Evolutionary conservation across 2,797 vertebrate genomes (phyloP).

Genomic region (Amblyraja radiata): DNA sequence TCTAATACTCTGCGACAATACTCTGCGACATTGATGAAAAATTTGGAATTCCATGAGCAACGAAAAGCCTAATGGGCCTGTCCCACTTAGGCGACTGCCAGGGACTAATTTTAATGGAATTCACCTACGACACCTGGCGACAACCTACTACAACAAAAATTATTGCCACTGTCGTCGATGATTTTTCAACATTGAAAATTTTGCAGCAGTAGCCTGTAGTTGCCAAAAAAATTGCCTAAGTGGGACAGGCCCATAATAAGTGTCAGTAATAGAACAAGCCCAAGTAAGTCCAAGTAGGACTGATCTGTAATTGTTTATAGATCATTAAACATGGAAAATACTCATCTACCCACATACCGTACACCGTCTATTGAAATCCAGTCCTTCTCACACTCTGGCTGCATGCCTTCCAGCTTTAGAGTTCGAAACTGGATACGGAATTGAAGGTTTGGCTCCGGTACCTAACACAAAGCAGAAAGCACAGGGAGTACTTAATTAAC

Average conservation of each 20-base stretch:
- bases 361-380: slow-evolving; percentile 22
- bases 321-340: not conserved
- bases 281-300: not conserved
- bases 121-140: too few relatives aligned
- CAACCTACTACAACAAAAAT: too few relatives aligned
- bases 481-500: not conserved
- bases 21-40: not conserved
- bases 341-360: not conserved
- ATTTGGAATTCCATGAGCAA: not conserved
- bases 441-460: not conserved
- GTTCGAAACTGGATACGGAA: slow-evolving; percentile 12
- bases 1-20: too few relatives aligned
- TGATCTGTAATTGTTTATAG: too few relatives aligned
- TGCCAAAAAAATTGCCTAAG: too few relatives aligned
- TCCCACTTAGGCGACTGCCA: too few relatives aligned
- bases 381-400: slow-evolving; percentile 10
- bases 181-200: too few relatives aligned
- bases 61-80: not conserved
- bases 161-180: too few relatives aligned
- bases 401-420: slow-evolving; percentile 15
- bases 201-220: too few relatives aligned
- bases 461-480: not conserved
- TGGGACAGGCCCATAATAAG: too few relatives aligned
- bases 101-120: too few relatives aligned
- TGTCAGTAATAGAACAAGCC: not conserved